phyloP scores from a whole-genome alignment of 2,797 vertebrate genomes.

The Sitta carolinensis region DNA sequence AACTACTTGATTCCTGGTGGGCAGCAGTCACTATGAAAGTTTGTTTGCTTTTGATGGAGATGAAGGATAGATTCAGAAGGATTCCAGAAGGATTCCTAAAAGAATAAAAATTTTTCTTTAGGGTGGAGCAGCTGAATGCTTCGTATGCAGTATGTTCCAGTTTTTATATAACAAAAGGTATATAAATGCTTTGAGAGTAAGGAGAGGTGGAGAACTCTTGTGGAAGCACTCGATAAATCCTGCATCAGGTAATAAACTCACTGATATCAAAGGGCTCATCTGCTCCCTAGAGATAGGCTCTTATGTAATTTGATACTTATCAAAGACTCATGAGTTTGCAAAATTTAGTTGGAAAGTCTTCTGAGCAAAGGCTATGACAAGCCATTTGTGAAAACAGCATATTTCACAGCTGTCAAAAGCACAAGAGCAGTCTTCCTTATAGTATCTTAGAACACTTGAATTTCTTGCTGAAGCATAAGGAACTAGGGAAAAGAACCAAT shows the following conservation, averaged over 20 bases:
- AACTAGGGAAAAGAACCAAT: not conserved
- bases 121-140: conserved; percentile 4
- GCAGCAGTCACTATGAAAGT: conserved; percentile 40
- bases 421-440: not conserved
- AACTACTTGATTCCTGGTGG: conserved; percentile 50
- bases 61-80: conserved; percentile 17
- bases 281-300: not conserved
- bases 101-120: conserved; percentile 38
- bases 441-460: not conserved
- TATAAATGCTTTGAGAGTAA: not conserved
- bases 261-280: not conserved
- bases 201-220: not conserved
- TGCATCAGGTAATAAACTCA: not conserved
- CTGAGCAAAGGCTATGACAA: not conserved
- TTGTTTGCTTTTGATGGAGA: not conserved
- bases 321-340: not conserved
- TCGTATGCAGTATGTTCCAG: not conserved
- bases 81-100: conserved; percentile 28
- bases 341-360: not conserved
- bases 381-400: not conserved
- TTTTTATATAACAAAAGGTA: not conserved
- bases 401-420: not conserved
- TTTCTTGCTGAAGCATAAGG: not conserved
- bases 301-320: not conserved
- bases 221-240: not conserved